Base-by-base conservation (phyloP, 35 echinoderm and acorn worm species). In the Hemicentrotus pulcherrimus region DNA sequence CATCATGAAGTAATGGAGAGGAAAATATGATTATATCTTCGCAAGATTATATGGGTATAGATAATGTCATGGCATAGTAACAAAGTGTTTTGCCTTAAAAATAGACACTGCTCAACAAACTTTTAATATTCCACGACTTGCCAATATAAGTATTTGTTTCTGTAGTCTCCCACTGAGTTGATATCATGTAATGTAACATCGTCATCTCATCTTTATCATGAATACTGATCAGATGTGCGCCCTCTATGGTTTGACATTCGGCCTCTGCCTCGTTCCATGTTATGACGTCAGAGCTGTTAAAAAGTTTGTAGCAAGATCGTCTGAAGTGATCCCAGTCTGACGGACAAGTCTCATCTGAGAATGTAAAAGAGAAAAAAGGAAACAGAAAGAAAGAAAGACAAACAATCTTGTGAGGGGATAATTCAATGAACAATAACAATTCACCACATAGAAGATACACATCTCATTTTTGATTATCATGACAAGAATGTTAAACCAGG, bases 211-310 rank as follows among this genome's bases (percentile, higher is more conserved):
- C 90, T 7, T 91, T 47, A 47, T 91, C 90, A 91, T 35, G 90
- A 33, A 91, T 91, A 32, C 90, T 91, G 46, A 91, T 47, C 7
- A 91, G 90, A 91, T 91, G 90, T 28, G 32, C 46, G 90, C 46
- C 16, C 46, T 91, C 90, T 31, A 22, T 32, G 46, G 18, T 35
- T 24, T 33, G 32, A 24, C 90, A 91, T 28, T 46, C 22, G 7
- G 33, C 18, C 46, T 91, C 90, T 32, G 90, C 90, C 33, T 91
- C 90, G 24, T 91, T 91, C 90, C 90, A 91, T 47, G 90, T 91
- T 31, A 86, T 30, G 28, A 86, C 32, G 46, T 33, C 33, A 33
- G 46, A 91, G 32, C 22, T 47, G 16, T 47, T 91, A 12, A 91
- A 30, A 86, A 86, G 86, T 33, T 47, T 91, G 90, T 91, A 91